Percentiles rank a stretch among this genome's conserved stretches.
These are phyloP conservation scores for Protula sp. DNA, from an alignment of 2,888 invertebrate genomes.

Conservation along the genomic window DNA sequence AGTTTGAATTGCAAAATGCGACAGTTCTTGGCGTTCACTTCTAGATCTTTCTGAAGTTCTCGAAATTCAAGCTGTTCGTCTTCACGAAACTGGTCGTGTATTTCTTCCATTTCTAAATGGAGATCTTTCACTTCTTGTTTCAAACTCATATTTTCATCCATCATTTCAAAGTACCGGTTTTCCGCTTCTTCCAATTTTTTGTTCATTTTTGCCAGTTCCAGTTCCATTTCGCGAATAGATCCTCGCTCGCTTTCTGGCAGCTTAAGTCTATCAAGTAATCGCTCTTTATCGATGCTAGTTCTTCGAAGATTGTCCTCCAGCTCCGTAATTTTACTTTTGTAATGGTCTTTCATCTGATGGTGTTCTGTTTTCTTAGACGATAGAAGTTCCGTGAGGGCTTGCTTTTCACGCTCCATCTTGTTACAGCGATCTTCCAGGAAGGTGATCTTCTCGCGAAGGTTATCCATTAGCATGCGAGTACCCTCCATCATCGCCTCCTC, in stretches of 20 bases:
- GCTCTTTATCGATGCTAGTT: slow-evolving; percentile 33
- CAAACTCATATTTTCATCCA: slow-evolving; percentile 93
- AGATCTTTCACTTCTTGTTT: slow-evolving; percentile 87
- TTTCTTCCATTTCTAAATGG: slow-evolving; percentile 96
- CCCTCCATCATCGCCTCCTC: slow-evolving; percentile 27
- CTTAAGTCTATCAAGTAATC: slow-evolving; percentile 31
- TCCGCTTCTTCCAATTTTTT: slow-evolving; percentile 85
- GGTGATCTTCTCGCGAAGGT: slow-evolving; percentile 21
- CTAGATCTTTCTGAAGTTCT: slow-evolving; percentile 87
- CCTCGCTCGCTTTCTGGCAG: slow-evolving; percentile 24
- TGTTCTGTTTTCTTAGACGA: slow-evolving; percentile 20
- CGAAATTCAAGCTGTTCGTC: slow-evolving; percentile 92
- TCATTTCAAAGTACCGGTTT: slow-evolving; percentile 82
- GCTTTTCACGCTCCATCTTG: slow-evolving; percentile 22
- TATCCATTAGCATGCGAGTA: slow-evolving; percentile 23
- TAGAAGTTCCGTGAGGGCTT: slow-evolving; percentile 21
- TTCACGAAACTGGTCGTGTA: slow-evolving; percentile 85
- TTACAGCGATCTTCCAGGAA: slow-evolving; percentile 17
- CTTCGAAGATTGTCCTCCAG: slow-evolving; percentile 30
- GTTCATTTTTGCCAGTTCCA: slow-evolving; percentile 55
- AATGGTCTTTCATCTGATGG: slow-evolving; percentile 26
- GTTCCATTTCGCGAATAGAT: slow-evolving; percentile 22
- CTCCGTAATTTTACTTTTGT: slow-evolving; percentile 17
- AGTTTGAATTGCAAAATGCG: slow-evolving; percentile 95
- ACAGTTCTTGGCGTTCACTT: slow-evolving; percentile 96